Conservation (phyloP, 2,113 vertebrate species). For the Dermatemys mawii region DNA sequence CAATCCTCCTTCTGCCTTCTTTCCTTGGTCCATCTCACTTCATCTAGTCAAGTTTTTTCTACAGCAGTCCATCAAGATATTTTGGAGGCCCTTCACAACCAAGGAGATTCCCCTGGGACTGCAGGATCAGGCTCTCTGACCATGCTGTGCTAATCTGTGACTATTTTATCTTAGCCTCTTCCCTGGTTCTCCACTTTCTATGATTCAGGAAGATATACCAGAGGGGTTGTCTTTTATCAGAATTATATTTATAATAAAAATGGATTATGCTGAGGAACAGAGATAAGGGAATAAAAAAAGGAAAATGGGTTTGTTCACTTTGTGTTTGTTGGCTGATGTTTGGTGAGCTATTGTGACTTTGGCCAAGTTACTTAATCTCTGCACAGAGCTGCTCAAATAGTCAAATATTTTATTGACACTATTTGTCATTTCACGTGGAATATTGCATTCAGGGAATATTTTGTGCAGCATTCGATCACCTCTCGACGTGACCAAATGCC, state of each 20-base stretch:
- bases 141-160: not conserved
- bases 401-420: not conserved
- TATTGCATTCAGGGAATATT: not conserved
- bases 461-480: not conserved
- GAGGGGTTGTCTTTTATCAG: not conserved
- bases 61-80: not conserved
- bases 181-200: not conserved
- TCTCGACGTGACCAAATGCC: not conserved
- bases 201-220: not conserved
- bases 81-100: not conserved
- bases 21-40: fast-evolving
- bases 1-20: not conserved
- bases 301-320: not conserved
- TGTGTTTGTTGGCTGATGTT: not conserved
- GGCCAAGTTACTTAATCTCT: not conserved
- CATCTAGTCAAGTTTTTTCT: not conserved
- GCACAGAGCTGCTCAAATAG: not conserved
- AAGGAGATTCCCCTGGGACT: not conserved
- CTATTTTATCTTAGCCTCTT: not conserved
- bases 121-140: not conserved
- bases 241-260: not conserved
- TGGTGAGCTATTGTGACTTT: not conserved
- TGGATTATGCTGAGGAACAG: not conserved
- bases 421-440: not conserved
- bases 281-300: not conserved